Evolutionary conservation across 2,888 invertebrate species (phyloP).

Genomic region (Hyppa rectilinea): DNA sequence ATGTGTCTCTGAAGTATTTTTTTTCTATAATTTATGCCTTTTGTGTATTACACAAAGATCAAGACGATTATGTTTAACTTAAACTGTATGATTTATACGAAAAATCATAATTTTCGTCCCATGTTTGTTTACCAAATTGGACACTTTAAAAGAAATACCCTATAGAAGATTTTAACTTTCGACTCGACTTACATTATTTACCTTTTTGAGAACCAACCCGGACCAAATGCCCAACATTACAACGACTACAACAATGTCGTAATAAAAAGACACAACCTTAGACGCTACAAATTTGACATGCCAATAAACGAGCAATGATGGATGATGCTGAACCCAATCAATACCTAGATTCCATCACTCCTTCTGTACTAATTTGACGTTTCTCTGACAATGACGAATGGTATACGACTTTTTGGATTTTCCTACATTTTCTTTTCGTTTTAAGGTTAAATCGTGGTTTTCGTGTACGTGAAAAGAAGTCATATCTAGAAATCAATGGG

Average conservation of each 20-base stretch:
- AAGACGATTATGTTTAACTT: no score
- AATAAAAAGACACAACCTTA: slow-evolving; percentile 36
- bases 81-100: no score
- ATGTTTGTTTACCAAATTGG: no score
- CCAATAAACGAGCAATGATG: slow-evolving; percentile 65
- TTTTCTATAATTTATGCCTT: no score
- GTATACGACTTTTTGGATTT: slow-evolving; percentile 57
- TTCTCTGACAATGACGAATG: slow-evolving; percentile 72
- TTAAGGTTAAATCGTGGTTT: slow-evolving; percentile 32
- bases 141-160: no score
- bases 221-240: slow-evolving; percentile 3
- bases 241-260: neutral
- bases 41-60: no score
- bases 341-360: slow-evolving; percentile 69
- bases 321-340: slow-evolving; percentile 68
- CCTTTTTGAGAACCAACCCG: neutral
- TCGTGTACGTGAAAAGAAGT: neutral
- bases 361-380: slow-evolving; percentile 73
- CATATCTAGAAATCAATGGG: no score
- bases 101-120: no score
- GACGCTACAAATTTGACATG: slow-evolving; percentile 51
- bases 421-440: slow-evolving; percentile 49
- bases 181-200: neutral
- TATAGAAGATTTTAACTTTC: neutral
- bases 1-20: no score